Conservation (phyloP, 2,888 invertebrate genomes). For the Peribatodes rhomboidaria region DNA sequence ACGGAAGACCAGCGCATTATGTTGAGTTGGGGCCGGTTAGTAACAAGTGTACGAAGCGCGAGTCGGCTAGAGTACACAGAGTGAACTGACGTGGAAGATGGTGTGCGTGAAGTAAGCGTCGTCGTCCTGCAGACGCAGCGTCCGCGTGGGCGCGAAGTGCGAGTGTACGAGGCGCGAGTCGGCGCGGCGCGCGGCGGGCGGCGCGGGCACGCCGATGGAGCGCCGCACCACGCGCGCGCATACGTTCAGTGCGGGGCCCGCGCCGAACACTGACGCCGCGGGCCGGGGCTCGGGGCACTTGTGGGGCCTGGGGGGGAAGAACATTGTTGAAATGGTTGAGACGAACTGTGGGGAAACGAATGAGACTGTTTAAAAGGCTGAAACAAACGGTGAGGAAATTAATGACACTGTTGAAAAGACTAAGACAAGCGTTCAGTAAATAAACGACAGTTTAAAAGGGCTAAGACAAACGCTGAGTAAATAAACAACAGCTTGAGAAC, state of each 20-base stretch:
- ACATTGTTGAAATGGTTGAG: too few relatives aligned
- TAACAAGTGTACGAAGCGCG: not conserved
- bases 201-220: slow-evolving; percentile 57
- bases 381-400: too few relatives aligned
- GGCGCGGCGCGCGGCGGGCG: slow-evolving; percentile 64
- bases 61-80: not conserved
- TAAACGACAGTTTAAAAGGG: too few relatives aligned
- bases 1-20: too few relatives aligned
- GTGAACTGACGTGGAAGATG: slow-evolving; percentile 87
- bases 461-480: too few relatives aligned
- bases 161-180: slow-evolving; percentile 71
- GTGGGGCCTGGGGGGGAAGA: slow-evolving; percentile 91
- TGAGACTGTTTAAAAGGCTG: too few relatives aligned
- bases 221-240: slow-evolving; percentile 95
- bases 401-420: too few relatives aligned
- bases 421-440: too few relatives aligned
- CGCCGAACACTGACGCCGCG: slow-evolving; percentile 65
- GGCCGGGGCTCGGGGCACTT: slow-evolving; percentile 93
- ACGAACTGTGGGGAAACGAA: too few relatives aligned
- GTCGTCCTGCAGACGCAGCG: slow-evolving; percentile 82
- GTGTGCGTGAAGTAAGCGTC: slow-evolving; percentile 90
- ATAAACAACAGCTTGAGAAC: too few relatives aligned
- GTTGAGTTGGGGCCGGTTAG: too few relatives aligned
- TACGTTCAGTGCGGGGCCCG: slow-evolving; percentile 91
- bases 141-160: slow-evolving; percentile 80